Evolutionary conservation across 2,888 invertebrate genomes (phyloP), one percentile per base, ranked within the genome.

Genomic region (Cheilosia soror): DNA sequence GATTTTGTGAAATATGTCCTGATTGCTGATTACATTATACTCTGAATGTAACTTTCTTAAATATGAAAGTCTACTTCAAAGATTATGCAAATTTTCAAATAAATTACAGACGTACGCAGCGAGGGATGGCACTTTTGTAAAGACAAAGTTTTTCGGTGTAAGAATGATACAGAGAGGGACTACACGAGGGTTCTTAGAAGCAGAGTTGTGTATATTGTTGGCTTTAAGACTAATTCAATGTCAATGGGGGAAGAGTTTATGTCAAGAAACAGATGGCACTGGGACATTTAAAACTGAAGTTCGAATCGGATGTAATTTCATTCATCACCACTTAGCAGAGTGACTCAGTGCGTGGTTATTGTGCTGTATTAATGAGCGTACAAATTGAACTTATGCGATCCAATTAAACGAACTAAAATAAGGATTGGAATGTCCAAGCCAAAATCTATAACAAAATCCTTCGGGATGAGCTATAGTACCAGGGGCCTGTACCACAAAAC

Each of bases 1-100:
- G 78, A 79, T 79, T 71, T 72, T 58, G 51, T 72, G 72, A 79
- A 79, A 79, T 79, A 72, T 79, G 72, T 79, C 79, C 72, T 72
- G 66, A 79, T 79, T 71, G 65, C 58, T 79, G 72, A 79, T 79
- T 66, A 51, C 58, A 65, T 79, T 79, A 79, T 72, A 5, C 42
- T 60, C 53, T 51, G 60, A 79, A 66, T 65, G 44, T 27, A 63
- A 69, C 37, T 78, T 58, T 60, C 60, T 13, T 62, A 44, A 73
- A 73, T 53, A 63, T 53, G 42, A 44, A 63, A 55, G 53, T 55
- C 63, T 73, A 53, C 55, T 55, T 73, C 53, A 55, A 62, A 62
- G 73, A 63, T 63, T 73, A 73, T 73, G 73, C 15, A 73, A 73
- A 73, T 40, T 53, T 73, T 25, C 5, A 44, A 53, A 72, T 20